Base-by-base conservation (phyloP, 2,888 invertebrate species). In the Liopterus haemorrhoidalis region DNA sequence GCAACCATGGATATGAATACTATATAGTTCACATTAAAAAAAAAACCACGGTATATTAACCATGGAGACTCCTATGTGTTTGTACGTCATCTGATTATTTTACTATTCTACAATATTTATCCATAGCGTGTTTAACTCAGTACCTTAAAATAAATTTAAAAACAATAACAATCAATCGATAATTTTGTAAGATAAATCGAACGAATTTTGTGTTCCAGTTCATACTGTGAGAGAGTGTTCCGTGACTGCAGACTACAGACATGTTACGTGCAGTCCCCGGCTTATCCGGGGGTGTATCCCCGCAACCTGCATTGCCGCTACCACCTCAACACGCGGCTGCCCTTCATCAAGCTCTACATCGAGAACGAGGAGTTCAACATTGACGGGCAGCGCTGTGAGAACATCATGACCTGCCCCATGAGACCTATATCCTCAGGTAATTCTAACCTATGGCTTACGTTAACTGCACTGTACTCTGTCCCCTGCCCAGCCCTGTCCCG, bases 381-480 rank as follows among this genome's bases (percentile, higher is more conserved):
- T 57, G 92, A 92, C 59, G 92, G 92, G 1, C 91, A 92, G 62
- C 76, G 92, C 42, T 92, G 92, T 64, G 92, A 93, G 69, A 92
- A 92, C 66, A 88, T 92, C 57, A 91, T 93, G 86, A 89, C 91
- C 1, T 93, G 92, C 61, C 92, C 92, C 16, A 91, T 92, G 82
- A 74, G 91, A 53, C 89, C 90, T 6, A 90, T 91, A 51, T 88
- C 88, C 8, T 88, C 89, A 41, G 89, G 80, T 77, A 61, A 68
- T 67, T 54, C n/a, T 31, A 31, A 18, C 12, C 6, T 9, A 35
- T 9, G 3, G n/a, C n/a, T n/a, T n/a, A n/a, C n/a, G n/a, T n/a
- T n/a, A n/a, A n/a, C n/a, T n/a, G n/a, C n/a, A n/a, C n/a, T n/a
- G n/a, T n/a, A n/a, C n/a, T n/a, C n/a, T n/a, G n/a, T n/a, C n/a